Percentiles rank a stretch among this genome's conserved stretches.
Evolutionary conservation across 2,888 invertebrate genomes (phyloP).

Genomic region (Myopa testacea): DNA sequence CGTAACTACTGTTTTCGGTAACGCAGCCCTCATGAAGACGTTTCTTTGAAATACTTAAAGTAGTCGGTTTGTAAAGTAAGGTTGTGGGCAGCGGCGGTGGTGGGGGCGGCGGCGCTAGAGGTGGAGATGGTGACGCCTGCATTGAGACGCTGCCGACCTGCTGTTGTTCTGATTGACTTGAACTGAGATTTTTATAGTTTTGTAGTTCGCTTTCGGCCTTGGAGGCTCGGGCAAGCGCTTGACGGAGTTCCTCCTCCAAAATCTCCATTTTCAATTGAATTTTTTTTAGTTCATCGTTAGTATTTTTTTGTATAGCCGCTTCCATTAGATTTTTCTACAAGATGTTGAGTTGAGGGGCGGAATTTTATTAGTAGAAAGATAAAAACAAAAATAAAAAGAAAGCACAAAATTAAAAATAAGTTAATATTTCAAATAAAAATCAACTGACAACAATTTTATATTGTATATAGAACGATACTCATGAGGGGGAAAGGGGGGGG

Average conservation of each 20-base stretch:
- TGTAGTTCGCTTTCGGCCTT: constrained; percentile 70
- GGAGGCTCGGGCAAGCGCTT: constrained; percentile 70
- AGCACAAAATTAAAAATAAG: constrained; percentile 3
- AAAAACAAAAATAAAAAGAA: constrained; percentile 32
- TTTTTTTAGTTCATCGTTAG: constrained; percentile 71
- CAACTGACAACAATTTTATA: background rate
- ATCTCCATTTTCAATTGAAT: constrained; percentile 72
- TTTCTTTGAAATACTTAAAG: constrained; percentile 44
- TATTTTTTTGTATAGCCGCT: constrained; percentile 70
- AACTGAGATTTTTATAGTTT: constrained; percentile 52
- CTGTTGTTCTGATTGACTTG: background rate
- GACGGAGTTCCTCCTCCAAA: constrained; percentile 71
- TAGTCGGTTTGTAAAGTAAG: constrained; percentile 57
- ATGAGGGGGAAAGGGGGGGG: background rate
- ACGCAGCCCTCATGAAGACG: constrained; percentile 34
- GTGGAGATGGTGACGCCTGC: constrained; percentile 52
- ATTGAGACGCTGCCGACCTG: constrained; percentile 38
- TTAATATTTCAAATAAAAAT: background rate
- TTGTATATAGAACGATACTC: background rate
- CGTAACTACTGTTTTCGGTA: background rate
- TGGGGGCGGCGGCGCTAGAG: constrained; percentile 63
- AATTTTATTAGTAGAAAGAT: constrained; percentile 60
- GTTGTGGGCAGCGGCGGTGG: constrained; percentile 65
- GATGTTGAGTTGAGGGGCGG: constrained; percentile 46
- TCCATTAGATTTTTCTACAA: constrained; percentile 71